Base-by-base conservation (phyloP, 2,113 vertebrate species). In the Sakesphorus luctuosus region DNA sequence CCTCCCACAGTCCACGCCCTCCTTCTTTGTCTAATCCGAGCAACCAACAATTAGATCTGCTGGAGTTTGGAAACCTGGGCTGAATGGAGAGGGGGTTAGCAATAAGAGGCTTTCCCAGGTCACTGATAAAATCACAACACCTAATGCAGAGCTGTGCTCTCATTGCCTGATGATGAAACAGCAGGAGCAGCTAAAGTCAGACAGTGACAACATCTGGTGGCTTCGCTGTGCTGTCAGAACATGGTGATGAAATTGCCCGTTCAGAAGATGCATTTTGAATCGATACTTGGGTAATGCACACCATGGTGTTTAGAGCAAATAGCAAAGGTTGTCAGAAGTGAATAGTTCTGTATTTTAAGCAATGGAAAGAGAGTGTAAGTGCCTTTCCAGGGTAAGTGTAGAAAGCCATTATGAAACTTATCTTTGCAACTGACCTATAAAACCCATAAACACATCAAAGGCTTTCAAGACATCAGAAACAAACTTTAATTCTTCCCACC, bases 1-100 rank as follows among this genome's bases (percentile, higher is more conserved):
- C 96, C 97, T 97, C 97, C 97, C 96, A 94, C 95, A 20, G 36
- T 77, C 96, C 89, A 43, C 40, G 71, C 97, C 98, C 96, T 7
- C 1, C 94, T 97, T 94, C 95, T 95, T 83, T 97, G 95, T 97
- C 73, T 97, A 83, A 84, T 93, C 80, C 35, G 88, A 96, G 90
- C 93, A 80, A 82, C 63, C 90, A 68, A 63, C 97, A 94, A 40
- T 29, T 87, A 63, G 63, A 93, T 84, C 90, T 56, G 21, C 62
- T 77, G 56, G 43, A 71, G 68, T 71, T 96, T 12, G 83, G 89
- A 74, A 72, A 76, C 74, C 88, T 81, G 90, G 83, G 72, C 83
- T 69, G 94, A 89, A 44, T 15, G 68, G 73, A 89, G 73, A 15
- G 33, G 90, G 77, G 71, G 90, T 56, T 80, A 75, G 80, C 63